A percentile compares a stretch with the other conserved stretches of the same genome.
Evolutionary conservation across 1,140 invertebrate genomes (phyloP).

Genomic region (Zaprionus lachaisei): DNA sequence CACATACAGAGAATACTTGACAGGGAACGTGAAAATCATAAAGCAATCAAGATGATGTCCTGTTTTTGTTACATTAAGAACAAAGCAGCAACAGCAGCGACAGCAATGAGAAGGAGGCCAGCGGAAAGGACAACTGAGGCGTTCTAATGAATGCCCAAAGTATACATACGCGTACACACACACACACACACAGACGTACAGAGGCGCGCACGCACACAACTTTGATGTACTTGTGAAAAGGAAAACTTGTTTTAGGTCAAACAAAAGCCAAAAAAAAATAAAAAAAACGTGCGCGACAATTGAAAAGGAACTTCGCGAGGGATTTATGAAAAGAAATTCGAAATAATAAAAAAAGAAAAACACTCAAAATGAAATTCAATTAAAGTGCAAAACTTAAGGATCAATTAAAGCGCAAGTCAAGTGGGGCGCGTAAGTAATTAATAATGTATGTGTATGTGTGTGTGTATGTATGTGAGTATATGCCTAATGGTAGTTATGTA

Average conservation of each 20-base stretch:
- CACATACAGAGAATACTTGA: not conserved
- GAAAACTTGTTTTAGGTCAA: slow-evolving; percentile 54
- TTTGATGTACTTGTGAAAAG: slow-evolving; percentile 18
- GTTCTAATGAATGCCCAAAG: slow-evolving; percentile 49
- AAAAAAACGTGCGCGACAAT: slow-evolving; percentile 9
- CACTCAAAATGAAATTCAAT: slow-evolving; percentile 40
- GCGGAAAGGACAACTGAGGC: slow-evolving; percentile 38
- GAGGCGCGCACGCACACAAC: not conserved
- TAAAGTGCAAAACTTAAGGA: slow-evolving; percentile 27
- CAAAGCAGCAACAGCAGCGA: slow-evolving; percentile 4
- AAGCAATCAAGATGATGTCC: slow-evolving; percentile 21
- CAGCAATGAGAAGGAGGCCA: not conserved
- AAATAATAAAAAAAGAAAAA: slow-evolving; percentile 6
- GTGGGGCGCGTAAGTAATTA: slow-evolving; percentile 44
- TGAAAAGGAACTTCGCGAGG: slow-evolving; percentile 7
- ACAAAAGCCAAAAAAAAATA: slow-evolving; percentile 34
- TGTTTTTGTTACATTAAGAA: slow-evolving; percentile 34
- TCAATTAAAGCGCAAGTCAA: slow-evolving; percentile 23
- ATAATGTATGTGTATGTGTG: slow-evolving; percentile 20
- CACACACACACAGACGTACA: slow-evolving; percentile 13
- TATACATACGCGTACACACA: slow-evolving; percentile 30
- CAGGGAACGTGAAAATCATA: slow-evolving; percentile 29
- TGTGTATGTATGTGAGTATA: not conserved
- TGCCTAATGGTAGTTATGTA: slow-evolving; percentile 30
- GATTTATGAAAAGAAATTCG: slow-evolving; percentile 3